Evolutionary conservation across 2,797 vertebrate species (phyloP).

Genomic region (Buceros bicornis): DNA sequence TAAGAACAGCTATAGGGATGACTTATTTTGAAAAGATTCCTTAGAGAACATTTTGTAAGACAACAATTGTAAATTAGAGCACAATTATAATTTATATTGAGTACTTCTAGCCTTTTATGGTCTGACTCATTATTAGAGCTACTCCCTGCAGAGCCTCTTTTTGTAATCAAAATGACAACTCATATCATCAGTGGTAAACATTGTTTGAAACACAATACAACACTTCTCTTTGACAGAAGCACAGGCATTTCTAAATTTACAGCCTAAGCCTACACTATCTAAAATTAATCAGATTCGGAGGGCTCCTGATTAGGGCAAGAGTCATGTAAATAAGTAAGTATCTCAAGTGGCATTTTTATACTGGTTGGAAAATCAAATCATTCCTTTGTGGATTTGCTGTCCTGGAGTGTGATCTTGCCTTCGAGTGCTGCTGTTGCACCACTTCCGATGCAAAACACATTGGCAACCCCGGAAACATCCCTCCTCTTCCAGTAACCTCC

Average conservation of each 20-base stretch:
- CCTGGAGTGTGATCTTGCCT: not conserved
- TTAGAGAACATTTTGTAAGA: conserved; percentile 43
- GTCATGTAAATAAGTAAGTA: not conserved
- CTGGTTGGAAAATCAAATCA: not conserved
- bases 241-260: not conserved
- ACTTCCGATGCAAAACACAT: fast-evolving
- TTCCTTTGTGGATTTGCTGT: not conserved
- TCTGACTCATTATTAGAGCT: conserved; percentile 28
- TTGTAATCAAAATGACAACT: conserved; percentile 59
- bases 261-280: not conserved
- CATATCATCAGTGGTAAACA: conserved; percentile 37
- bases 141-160: conserved; percentile 42
- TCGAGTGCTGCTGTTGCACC: not conserved
- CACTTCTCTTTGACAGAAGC: not conserved
- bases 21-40: conserved; percentile 32
- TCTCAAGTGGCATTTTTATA: not conserved
- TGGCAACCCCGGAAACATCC: not conserved
- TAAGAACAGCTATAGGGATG: not conserved
- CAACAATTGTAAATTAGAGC: conserved; percentile 56
- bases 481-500: not conserved
- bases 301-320: not conserved
- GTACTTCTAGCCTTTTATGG: conserved; percentile 16
- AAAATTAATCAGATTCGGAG: conserved; percentile 4
- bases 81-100: conserved; percentile 43
- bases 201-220: conserved; percentile 8